phyloP scores from a whole-genome alignment of 2,888 invertebrate genomes.

The Hylaea fasciaria region DNA sequence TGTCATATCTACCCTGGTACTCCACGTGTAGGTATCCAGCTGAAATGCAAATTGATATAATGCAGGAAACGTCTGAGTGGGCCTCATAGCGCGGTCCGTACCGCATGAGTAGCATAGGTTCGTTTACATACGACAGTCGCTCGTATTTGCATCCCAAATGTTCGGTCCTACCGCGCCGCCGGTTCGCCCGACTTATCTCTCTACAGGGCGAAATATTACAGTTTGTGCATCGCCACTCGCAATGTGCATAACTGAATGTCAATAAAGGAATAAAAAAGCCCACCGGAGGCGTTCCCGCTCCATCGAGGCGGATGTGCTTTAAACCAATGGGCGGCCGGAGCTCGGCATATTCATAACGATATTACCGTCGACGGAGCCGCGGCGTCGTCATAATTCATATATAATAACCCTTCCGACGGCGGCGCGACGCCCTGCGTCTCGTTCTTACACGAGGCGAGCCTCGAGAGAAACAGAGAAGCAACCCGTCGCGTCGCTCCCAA shows the following conservation, averaged over 20 bases:
- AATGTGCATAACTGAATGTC: constrained; percentile 84
- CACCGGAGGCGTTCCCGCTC: constrained; percentile 82
- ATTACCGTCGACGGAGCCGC: constrained; percentile 82
- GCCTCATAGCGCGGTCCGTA: constrained; percentile 81
- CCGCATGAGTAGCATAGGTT: constrained; percentile 82
- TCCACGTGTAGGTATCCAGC: constrained; percentile 52
- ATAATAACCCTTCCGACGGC: constrained; percentile 84
- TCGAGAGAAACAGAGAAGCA: constrained; percentile 72
- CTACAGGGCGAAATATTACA: constrained; percentile 81
- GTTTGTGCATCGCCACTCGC: constrained; percentile 81
- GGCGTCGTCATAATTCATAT: constrained; percentile 85
- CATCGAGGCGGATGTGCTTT: constrained; percentile 79
- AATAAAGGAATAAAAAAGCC: constrained; percentile 83
- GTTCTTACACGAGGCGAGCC: constrained; percentile 57
- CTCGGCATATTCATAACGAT: constrained; percentile 85
- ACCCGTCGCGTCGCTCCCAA: constrained; percentile 58
- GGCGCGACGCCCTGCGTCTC: constrained; percentile 75
- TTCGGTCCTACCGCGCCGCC: constrained; percentile 63
- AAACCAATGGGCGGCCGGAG: constrained; percentile 81
- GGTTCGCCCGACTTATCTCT: constrained; percentile 77
- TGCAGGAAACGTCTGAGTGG: constrained; percentile 85
- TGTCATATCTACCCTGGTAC: constrained; percentile 47
- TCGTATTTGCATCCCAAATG: constrained; percentile 84
- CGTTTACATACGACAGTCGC: constrained; percentile 83
- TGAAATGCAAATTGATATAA: constrained; percentile 85